Evolutionary conservation across 2,797 vertebrate genomes (phyloP).

Genomic region (Borostomias antarcticus): DNA sequence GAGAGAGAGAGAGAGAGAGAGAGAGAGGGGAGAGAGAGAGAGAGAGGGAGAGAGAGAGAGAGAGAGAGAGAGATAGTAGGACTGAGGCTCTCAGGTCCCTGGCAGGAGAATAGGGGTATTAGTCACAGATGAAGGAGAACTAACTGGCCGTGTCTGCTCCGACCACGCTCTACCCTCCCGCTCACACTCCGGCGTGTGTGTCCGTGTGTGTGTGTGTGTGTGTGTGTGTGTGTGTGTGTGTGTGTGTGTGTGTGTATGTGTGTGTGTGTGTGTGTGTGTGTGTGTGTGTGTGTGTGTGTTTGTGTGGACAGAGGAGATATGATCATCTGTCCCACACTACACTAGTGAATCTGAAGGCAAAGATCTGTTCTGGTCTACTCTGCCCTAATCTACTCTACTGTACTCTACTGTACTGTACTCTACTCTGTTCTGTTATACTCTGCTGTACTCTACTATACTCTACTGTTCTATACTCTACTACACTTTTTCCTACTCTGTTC

Average conservation of each 20-base stretch:
- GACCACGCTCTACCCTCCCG: conserved; percentile 9
- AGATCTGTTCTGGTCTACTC: too few relatives aligned
- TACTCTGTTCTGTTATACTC: too few relatives aligned
- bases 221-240: neutral
- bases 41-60: neutral
- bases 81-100: neutral
- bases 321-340: too few relatives aligned
- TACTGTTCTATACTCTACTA: too few relatives aligned
- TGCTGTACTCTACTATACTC: too few relatives aligned
- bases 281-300: neutral
- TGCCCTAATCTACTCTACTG: too few relatives aligned
- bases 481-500: too few relatives aligned
- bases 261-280: neutral
- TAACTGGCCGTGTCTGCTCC: conserved; percentile 40
- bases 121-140: conserved; percentile 45
- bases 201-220: conserved; percentile 1
- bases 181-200: neutral
- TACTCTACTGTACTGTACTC: too few relatives aligned
- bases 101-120: conserved; percentile 48
- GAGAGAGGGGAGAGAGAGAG: too few relatives aligned
- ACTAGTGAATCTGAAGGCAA: too few relatives aligned
- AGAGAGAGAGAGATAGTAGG: neutral
- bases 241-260: neutral
- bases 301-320: too few relatives aligned
- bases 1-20: too few relatives aligned